Conservation (phyloP, 2,888 invertebrate species). For the Hyles lineata region DNA sequence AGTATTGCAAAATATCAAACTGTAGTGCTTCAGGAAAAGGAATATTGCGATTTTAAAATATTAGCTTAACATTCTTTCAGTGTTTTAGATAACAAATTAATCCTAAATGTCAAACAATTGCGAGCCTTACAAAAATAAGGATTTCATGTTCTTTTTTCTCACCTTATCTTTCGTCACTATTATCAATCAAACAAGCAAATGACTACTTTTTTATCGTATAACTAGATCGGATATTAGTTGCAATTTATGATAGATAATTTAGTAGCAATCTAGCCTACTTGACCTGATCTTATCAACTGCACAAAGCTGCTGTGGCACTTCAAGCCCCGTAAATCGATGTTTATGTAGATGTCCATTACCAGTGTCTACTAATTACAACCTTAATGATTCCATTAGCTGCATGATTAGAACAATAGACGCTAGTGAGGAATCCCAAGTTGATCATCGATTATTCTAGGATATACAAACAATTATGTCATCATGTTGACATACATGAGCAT, state of each 20-base stretch:
- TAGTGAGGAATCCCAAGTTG: conserved; percentile 12
- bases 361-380: conserved; percentile 20
- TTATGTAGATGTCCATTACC: conserved; percentile 15
- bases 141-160: too few relatives aligned
- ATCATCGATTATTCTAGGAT: background rate
- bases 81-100: too few relatives aligned
- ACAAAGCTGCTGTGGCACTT: background rate
- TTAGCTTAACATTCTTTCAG: too few relatives aligned
- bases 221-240: background rate
- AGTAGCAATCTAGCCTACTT: background rate
- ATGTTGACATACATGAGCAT: too few relatives aligned
- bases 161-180: too few relatives aligned
- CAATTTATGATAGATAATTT: background rate
- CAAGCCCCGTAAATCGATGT: background rate
- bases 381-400: conserved; percentile 11
- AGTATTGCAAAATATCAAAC: too few relatives aligned
- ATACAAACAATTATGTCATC: background rate
- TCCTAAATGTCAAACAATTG: too few relatives aligned
- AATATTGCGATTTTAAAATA: too few relatives aligned
- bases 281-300: background rate
- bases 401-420: conserved; percentile 5
- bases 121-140: too few relatives aligned
- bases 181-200: too few relatives aligned
- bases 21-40: too few relatives aligned
- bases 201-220: too few relatives aligned